Conservation (phyloP, 2,113 vertebrate genomes). For the Silurus meridionalis region DNA sequence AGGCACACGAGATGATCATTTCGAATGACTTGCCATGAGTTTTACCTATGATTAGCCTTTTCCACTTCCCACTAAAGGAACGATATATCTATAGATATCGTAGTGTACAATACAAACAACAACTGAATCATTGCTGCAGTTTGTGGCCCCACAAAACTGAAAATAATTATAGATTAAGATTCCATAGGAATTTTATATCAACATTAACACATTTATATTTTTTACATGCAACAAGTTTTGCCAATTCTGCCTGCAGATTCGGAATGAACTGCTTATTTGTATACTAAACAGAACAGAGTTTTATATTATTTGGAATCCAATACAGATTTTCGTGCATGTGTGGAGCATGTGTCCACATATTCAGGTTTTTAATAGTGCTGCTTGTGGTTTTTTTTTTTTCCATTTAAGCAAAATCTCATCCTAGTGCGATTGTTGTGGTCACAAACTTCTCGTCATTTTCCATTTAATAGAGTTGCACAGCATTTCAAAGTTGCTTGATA, state of each 20-base stretch:
- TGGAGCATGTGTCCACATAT: conserved; percentile 4
- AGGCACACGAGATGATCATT: not conserved
- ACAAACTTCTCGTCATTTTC: no score
- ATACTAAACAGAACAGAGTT: not conserved
- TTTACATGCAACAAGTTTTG: not conserved
- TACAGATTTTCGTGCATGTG: not conserved
- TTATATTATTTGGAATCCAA: not conserved
- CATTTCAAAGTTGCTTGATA: not conserved
- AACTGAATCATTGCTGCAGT: no score
- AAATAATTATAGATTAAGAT: not conserved
- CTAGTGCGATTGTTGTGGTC: not conserved
- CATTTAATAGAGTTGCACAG: no score
- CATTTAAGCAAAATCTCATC: conserved; percentile 2
- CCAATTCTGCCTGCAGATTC: not conserved
- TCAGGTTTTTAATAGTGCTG: conserved; percentile 1
- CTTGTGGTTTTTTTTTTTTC: not conserved
- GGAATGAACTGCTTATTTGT: not conserved
- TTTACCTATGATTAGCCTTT: not conserved
- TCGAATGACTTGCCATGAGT: not conserved
- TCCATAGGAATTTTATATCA: not conserved
- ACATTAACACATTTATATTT: not conserved
- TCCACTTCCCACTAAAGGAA: not conserved
- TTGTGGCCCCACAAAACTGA: no score
- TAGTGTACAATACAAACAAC: not conserved
- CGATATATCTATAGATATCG: not conserved